Percentiles rank a stretch among this genome's conserved stretches.
phyloP scores from a whole-genome alignment of 2,888 invertebrate species.

The Leptopilina syphax region DNA sequence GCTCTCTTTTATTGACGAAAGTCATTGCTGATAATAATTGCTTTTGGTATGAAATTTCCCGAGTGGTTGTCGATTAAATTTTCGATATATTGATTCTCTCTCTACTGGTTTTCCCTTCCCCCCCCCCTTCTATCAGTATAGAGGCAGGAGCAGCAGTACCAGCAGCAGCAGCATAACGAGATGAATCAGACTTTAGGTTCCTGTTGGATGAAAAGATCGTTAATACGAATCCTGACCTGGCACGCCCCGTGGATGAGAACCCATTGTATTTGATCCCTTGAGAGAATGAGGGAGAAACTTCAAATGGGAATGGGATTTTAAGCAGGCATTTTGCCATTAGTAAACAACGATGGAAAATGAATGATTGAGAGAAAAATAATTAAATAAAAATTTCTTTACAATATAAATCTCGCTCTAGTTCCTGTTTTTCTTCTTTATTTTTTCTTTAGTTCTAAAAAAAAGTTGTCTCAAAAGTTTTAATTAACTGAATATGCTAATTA shows the following conservation, averaged over 20 bases:
- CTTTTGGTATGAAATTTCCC: slow-evolving; percentile 32
- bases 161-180: slow-evolving; percentile 44
- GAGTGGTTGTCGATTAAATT: slow-evolving; percentile 53
- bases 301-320: slow-evolving; percentile 60
- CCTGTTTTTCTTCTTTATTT: no score
- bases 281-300: slow-evolving; percentile 54
- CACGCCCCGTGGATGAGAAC: slow-evolving; percentile 51
- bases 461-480: no score
- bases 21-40: slow-evolving; percentile 29
- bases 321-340: slow-evolving; percentile 47
- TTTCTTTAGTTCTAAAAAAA: no score
- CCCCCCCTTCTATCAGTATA: no score
- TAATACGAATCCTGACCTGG: slow-evolving; percentile 65
- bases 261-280: slow-evolving; percentile 60
- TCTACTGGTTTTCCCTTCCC: slow-evolving; percentile 33
- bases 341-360: slow-evolving; percentile 32
- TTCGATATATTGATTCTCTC: slow-evolving; percentile 60
- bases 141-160: no score
- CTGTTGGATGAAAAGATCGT: slow-evolving; percentile 64
- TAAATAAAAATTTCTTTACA: background rate
- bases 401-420: background rate
- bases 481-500: no score
- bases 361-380: slow-evolving; percentile 29
- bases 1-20: slow-evolving; percentile 6
- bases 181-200: slow-evolving; percentile 53